These are phyloP conservation scores for Dynastes hyllus DNA, from an alignment of 2,888 invertebrate genomes.

Conservation along the genomic window DNA sequence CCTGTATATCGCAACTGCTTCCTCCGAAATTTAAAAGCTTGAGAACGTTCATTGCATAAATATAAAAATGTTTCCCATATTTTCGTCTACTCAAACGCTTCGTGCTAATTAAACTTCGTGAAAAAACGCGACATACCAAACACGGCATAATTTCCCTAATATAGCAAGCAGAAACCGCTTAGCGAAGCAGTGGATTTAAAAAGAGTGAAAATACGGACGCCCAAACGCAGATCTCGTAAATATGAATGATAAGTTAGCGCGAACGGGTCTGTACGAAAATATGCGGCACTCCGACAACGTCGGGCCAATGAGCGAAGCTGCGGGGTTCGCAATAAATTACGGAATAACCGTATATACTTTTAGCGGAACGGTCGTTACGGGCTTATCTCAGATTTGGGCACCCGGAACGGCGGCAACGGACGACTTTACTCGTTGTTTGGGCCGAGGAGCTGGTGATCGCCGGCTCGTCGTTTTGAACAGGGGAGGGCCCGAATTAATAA, in stretches of 20 bases:
- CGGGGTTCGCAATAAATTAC: slow-evolving; percentile 13
- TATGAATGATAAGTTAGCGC: slow-evolving; percentile 16
- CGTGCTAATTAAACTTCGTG: too few species aligned
- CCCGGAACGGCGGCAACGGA: not conserved
- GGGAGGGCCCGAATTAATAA: slow-evolving; percentile 46
- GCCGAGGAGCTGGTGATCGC: too few species aligned
- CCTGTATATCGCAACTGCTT: too few species aligned
- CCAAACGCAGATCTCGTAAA: not conserved
- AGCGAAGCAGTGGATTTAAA: too few species aligned
- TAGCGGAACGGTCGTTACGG: not conserved
- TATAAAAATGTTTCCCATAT: too few species aligned
- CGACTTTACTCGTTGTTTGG: not conserved
- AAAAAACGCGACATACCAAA: too few species aligned
- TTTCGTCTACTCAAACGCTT: too few species aligned
- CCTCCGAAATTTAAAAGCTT: too few species aligned
- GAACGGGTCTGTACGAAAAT: not conserved
- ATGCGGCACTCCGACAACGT: not conserved
- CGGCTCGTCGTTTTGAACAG: not conserved
- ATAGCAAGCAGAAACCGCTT: too few species aligned
- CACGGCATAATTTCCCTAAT: too few species aligned
- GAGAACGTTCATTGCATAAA: too few species aligned
- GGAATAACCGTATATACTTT: not conserved
- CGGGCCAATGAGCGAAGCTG: not conserved
- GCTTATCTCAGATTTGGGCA: slow-evolving; percentile 35
- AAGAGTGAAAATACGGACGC: not conserved